Base-by-base conservation (phyloP, 2,888 invertebrate species). In the Orthosia cruda region DNA sequence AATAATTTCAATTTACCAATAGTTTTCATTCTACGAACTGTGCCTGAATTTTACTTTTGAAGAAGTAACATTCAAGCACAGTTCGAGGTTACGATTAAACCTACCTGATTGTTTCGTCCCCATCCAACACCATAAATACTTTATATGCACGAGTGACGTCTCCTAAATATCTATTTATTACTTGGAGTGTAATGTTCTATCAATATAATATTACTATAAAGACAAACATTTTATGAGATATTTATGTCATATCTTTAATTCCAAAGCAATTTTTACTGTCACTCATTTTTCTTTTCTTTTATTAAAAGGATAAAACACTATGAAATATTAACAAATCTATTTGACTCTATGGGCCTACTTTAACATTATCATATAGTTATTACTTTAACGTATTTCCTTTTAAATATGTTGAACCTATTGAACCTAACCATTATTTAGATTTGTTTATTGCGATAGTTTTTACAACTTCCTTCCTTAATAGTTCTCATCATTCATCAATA, bases 401-500 rank as follows among this genome's bases (percentile, higher is more conserved):
- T n/a, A 16, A 55, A 9, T 26, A 40, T 12, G 13, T 26, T 59
- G 32, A 40, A 18, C 50, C 61, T 61, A 47, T 50, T 66, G n/a
- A n/a, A n/a, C n/a, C 32, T 23, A 80, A 67, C 40, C 26, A 54
- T 45, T n/a, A 45, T 45, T 45, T 15, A 32, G 45, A 57, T 65
- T 57, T 18, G 26, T 64, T 54, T 64, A 59, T 32, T 26, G 49
- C 2, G 15, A 49, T 32, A 20, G 54, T 55, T 68, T 81, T 74
- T 50, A 52, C 52, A 59, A 67, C 67, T 63, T 78, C 66, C 66
- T 78, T 81, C 58, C 63, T 52, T 40, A 74, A 40, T 65, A 16
- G 23, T 49, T 64, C n/a, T 50, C 49, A 64, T 61, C 50, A 80
- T 57, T 64, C 50, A 68, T 74, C 58, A 32, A 45, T 71, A 61